Evolutionary conservation across 2,888 invertebrate species (phyloP), one percentile per base, ranked within the genome.

Genomic region (Hipparchia sbordonii): DNA sequence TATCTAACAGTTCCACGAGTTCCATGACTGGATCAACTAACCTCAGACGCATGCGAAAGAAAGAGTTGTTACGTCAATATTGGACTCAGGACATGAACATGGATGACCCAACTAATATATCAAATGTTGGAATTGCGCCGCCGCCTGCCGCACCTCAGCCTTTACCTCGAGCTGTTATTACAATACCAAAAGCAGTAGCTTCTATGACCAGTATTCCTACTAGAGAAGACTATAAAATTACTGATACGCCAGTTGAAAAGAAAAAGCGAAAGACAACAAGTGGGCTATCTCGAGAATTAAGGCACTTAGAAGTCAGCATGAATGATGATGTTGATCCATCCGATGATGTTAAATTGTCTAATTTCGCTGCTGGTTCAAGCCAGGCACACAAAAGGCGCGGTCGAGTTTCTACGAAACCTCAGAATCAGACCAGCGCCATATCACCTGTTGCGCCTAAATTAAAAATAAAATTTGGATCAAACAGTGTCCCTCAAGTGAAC

Each of bases 171-270:
- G 96, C 96, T 5, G 96, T 96, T 51, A 97, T 97, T 71, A 97
- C 97, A 6, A 97, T 97, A 82, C 98, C 98, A 0, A 98, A 98
- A 87, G 97, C 98, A 3, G 97, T 98, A 8, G 97, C 97, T 39
- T 97, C 97, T 9, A 97, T 97, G 96, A 97, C 97, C 0, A 96
- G 96, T 75, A 97, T 98, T 82, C 97, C 97, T 1, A 97, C 97
- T 0, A 95, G 97, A 78, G 97, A 98, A 78, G 97, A 98, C 83
- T 97, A 97, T 82, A 96, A 96, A 82, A 93, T 95, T 9, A 91
- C 94, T 3, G 96, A 96, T 70, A 94, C 95, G 0, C 95, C 95
- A 56, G 92, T 95, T 79, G 95, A 96, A 82, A 96, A 97, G 86
- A 97, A 97, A 82, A 95, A 96, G 72, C 94, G 95, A 72, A 94